A percentile compares a stretch with the other conserved stretches of the same genome.
phyloP scores from a whole-genome alignment of 1,140 invertebrate species.

The Amphibalanus amphitrite region DNA sequence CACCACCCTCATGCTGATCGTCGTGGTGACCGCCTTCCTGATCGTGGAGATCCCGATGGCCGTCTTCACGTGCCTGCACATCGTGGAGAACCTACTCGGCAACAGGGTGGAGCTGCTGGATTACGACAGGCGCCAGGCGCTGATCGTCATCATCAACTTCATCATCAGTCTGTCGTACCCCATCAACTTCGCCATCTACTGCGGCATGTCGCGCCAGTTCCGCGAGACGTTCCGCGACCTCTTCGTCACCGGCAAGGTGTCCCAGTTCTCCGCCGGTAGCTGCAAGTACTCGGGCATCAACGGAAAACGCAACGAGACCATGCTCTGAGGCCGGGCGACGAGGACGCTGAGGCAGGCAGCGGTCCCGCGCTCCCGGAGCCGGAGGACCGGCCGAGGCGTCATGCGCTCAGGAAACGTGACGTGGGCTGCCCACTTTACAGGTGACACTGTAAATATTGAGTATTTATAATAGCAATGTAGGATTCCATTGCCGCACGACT shows the following conservation, averaged over 20 bases:
- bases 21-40: slow-evolving; percentile 78
- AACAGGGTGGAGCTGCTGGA: slow-evolving; percentile 40
- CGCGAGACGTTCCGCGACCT: slow-evolving; percentile 81
- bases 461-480: too few species aligned
- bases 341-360: too few species aligned
- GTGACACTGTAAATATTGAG: too few species aligned
- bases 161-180: slow-evolving; percentile 80
- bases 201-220: slow-evolving; percentile 84
- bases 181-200: slow-evolving; percentile 89
- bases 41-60: slow-evolving; percentile 78
- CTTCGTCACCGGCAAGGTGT: slow-evolving; percentile 43
- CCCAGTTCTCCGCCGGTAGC: too few species aligned
- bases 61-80: slow-evolving; percentile 65
- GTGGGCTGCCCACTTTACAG: too few species aligned
- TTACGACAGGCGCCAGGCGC: slow-evolving; percentile 61
- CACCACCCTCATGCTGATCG: slow-evolving; percentile 87
- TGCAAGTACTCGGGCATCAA: too few species aligned
- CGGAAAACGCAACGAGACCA: too few species aligned
- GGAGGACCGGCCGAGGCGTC: too few species aligned
- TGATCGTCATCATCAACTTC: slow-evolving; percentile 75
- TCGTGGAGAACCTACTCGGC: slow-evolving; percentile 53
- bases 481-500: too few species aligned
- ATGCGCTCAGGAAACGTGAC: too few species aligned
- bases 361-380: too few species aligned
- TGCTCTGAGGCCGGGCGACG: too few species aligned